Conservation (phyloP, 2,113 vertebrate species). For the Corythaeola cristata region DNA sequence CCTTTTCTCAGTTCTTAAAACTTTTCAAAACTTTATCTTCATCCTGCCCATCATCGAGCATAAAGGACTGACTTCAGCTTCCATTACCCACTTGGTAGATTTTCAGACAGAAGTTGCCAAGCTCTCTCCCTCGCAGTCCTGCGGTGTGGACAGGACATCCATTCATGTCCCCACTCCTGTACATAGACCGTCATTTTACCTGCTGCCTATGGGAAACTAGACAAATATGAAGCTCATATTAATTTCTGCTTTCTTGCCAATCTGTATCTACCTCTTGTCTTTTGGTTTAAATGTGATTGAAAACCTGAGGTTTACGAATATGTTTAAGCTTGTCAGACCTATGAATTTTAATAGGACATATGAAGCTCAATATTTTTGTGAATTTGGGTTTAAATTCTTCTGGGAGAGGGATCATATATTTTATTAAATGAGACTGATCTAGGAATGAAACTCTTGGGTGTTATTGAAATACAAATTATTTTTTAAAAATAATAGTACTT, state of each 20-base stretch:
- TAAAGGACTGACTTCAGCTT: not conserved
- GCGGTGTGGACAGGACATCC: rapidly evolving
- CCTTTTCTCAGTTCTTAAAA: not conserved
- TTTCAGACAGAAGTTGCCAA: not conserved
- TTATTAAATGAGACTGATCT: not conserved
- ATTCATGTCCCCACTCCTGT: not conserved
- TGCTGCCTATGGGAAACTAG: not conserved
- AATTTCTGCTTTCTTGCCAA: not conserved
- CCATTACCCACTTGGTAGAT: not conserved
- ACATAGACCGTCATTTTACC: not conserved
- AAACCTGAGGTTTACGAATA: not conserved
- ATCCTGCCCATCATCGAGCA: rapidly evolving
- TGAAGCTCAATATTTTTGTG: not conserved
- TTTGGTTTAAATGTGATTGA: not conserved
- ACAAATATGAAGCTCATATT: not conserved
- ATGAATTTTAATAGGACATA: not conserved
- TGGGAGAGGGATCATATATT: not conserved
- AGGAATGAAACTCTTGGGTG: not conserved
- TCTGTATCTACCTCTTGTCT: not conserved
- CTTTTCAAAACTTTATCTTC: not conserved
- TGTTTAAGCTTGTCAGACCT: not conserved
- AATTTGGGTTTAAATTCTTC: not conserved
- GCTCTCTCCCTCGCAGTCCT: not conserved
- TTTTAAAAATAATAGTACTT: not conserved
- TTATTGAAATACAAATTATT: not conserved